Evolutionary conservation across 2,888 invertebrate genomes (phyloP).

Genomic region (Malthinus flaveolus): DNA sequence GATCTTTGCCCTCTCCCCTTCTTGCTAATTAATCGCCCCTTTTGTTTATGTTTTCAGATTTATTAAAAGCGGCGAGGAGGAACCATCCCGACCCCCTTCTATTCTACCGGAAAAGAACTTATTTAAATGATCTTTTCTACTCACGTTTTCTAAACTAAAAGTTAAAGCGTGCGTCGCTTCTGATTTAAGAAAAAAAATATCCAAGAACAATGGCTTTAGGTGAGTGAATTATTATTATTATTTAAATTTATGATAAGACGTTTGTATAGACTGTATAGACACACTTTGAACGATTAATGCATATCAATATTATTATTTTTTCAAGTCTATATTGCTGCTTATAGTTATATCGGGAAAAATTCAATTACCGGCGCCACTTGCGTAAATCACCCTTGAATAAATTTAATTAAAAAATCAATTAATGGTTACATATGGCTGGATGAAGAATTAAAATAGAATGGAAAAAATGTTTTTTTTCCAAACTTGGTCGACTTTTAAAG

Average conservation of each 20-base stretch:
- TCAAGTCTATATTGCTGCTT: neutral
- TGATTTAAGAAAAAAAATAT: conserved; percentile 28
- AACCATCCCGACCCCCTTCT: conserved; percentile 1
- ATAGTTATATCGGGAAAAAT: no score
- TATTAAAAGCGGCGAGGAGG: conserved; percentile 3
- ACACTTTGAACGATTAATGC: conserved; percentile 12
- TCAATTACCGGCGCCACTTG: no score
- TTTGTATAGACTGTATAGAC: conserved; percentile 13
- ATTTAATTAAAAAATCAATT: no score
- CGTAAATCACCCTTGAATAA: no score
- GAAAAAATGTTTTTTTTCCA: no score
- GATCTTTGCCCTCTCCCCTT: no score
- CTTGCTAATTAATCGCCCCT: no score
- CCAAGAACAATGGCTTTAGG: conserved; percentile 49
- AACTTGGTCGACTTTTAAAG: no score
- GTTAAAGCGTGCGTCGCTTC: conserved; percentile 28
- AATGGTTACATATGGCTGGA: no score
- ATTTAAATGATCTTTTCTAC: conserved; percentile 34
- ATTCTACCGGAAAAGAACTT: conserved; percentile 24
- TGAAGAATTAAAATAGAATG: no score
- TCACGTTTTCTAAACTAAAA: conserved; percentile 32
- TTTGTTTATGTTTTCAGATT: conserved; percentile 19
- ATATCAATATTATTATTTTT: conserved; percentile 12
- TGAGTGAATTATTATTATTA: conserved; percentile 46
- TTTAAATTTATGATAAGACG: conserved; percentile 42